Base-by-base conservation (phyloP, 1,140 invertebrate species). In the Bombus confusus region DNA sequence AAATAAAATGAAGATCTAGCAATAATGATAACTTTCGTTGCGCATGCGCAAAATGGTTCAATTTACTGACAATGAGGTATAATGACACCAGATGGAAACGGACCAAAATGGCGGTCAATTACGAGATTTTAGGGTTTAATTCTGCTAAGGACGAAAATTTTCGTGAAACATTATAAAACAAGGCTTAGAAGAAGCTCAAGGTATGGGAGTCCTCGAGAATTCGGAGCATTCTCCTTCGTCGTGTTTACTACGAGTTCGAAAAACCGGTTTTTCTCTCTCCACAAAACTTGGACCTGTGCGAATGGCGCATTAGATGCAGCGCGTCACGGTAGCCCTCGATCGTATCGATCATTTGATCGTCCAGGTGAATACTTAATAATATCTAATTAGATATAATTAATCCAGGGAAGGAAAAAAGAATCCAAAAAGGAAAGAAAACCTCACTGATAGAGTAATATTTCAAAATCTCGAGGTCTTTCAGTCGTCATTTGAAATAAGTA, bases 231-330 rank as follows among this genome's bases (percentile, higher is more conserved):
- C 81, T 83, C 31, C 28, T 57, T n/a, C 15, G 41, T 52, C 62
- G 15, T 83, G 81, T 83, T 83, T 83, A 83, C 64, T 78, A 83
- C 43, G 22, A 78, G 64, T 78, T 69, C 62, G 43, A 83, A 57
- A 83, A 83, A 83, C 81, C 74, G 81, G 81, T 83, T 83, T 69
- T 57, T n/a, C 81, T 69, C 43, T 69, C 62, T 57, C 64, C 28
- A n/a, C 47, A 39, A 74, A 75, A 83, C 57, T 66, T 37, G 25
- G 31, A 75, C 62, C 41, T 22, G 64, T 66, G n/a, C 47, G 43
- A 34, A 68, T 28, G n/a, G 28, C 10, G 52, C 37, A 73, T 72
- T 81, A 81, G 47, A 73, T 22, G n/a, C 31, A 13, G 0, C 78
- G 15, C 25, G 31, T 68, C 39, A 57, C 78, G 34, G 18, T 75